Base-by-base conservation (phyloP, 2,888 invertebrate genomes). In the Furcula furcula region DNA sequence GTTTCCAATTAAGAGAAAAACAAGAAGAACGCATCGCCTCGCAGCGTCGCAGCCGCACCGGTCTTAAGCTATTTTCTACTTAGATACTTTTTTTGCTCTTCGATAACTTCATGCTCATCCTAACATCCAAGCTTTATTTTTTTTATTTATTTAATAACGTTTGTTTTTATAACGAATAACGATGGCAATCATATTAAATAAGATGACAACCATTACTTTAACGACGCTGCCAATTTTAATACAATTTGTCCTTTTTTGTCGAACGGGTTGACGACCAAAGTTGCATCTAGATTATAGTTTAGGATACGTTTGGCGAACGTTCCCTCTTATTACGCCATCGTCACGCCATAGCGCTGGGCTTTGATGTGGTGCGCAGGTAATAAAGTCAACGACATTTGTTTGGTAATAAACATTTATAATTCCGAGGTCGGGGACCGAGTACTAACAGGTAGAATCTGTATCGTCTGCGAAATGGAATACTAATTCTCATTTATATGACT, bases 51-150 rank as follows among this genome's bases (percentile, higher is more conserved):
- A n/a, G n/a, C 49, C 34, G 44, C 52, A 55, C 48, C 57, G 53
- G 53, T 54, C 53, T 51, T 53, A 55, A 40, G 38, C 35, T 50
- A 50, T 58, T 58, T 56, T 61, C 53, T 54, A 41, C 40, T 48
- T 46, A 46, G 44, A 51, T n/a, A n/a, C n/a, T n/a, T 55, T 61
- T 64, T 67, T 65, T 65, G 43, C 50, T 57, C 51, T 34, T 45
- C 35, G 52, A 60, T 65, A 60, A 63, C 59, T 65, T 56, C 47
- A 63, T 52, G 55, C 52, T 50, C 53, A 46, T 55, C 55, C 53
- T 63, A 51, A 57, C 50, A 44, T 54, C 42, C 37, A 39, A 40
- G 42, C 26, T n/a, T n/a, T n/a, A n/a, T n/a, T n/a, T 26, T 43
- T 50, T 50, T 37, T 55, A 46, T 54, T 55, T 48, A 41, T 38